Conservation (phyloP, 2,113 vertebrate species). For the Grallaria varia region DNA sequence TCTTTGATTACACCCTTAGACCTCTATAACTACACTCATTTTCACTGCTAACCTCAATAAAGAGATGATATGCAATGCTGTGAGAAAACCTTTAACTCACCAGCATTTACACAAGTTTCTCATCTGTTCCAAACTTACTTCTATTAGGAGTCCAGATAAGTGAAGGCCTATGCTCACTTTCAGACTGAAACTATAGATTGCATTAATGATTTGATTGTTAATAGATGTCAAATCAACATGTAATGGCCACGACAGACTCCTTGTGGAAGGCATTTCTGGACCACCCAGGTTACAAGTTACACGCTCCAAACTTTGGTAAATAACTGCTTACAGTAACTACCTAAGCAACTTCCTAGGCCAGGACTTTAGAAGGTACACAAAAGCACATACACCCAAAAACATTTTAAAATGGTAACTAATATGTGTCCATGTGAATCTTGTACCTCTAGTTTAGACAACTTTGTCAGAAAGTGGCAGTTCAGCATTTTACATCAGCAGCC, state of each 20-base stretch:
- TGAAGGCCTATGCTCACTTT: not conserved
- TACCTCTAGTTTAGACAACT: not conserved
- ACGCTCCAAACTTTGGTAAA: not conserved
- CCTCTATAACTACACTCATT: not conserved
- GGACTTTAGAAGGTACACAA: not conserved
- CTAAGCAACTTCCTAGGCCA: not conserved
- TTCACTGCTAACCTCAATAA: not conserved
- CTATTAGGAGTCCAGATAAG: not conserved
- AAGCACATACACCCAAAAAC: not conserved
- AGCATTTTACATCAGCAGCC: not conserved
- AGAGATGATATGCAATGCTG: not conserved
- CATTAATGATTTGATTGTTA: not conserved
- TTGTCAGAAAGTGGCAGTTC: not conserved
- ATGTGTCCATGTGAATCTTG: not conserved
- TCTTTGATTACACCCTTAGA: not conserved
- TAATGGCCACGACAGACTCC: not conserved
- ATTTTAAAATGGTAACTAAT: not conserved
- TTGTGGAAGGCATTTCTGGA: not conserved
- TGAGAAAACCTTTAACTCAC: not conserved
- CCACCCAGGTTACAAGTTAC: not conserved
- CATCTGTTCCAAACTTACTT: not conserved
- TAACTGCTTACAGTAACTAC: not conserved
- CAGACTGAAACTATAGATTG: not conserved
- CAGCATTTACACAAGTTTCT: not conserved
- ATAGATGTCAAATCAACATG: not conserved